Base-by-base conservation (phyloP, 2,113 vertebrate genomes). In the Sisor rabdophorus region DNA sequence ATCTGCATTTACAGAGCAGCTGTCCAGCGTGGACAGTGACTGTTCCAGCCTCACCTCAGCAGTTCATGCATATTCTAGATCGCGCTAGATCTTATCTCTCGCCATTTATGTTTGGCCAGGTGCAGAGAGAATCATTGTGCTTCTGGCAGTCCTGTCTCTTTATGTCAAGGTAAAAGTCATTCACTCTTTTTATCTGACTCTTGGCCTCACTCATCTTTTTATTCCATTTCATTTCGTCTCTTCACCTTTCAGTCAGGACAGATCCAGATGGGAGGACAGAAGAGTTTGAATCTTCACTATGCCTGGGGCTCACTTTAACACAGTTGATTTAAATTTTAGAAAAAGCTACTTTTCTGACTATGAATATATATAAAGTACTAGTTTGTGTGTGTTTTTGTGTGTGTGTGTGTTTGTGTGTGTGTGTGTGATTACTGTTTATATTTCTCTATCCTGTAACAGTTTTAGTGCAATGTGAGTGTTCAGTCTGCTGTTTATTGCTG, bases 281-380 rank as follows among this genome's bases (percentile, higher is more conserved):
- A 87, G 87, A 85, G 85, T 83, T 87, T 78, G 85, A 85, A 40
- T 79, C 84, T 87, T 86, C 87, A 53, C 87, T 82, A 84, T 81
- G 87, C 92, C 88, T 79, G 24, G 65, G 48, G 65, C 47, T 69
- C 47, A 69, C 13, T 52, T 69, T 17, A 52, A 3, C 47, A 50
- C 86, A 87, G 89, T 93, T 91, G 91, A 91, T 92, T 91, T 88
- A 91, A 86, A 89, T 88, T 86, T 89, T 93, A 92, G 93, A 92
- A 90, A 75, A 26, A 44, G 73, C 52, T 75, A 65, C 32, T 65
- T 64, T 65, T 55, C 44, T 47, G 24, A 28, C 30, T 58, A 61
- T 73, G 69, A 54, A 61, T 64, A 24, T 73, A 61, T 55, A 26
- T 56, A 63, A 20, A 20, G 12, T 4, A 12, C 2, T 3, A 11